These are phyloP conservation scores for Falco concolor DNA, from an alignment of 2,797 vertebrate genomes.

Conservation along the genomic window DNA sequence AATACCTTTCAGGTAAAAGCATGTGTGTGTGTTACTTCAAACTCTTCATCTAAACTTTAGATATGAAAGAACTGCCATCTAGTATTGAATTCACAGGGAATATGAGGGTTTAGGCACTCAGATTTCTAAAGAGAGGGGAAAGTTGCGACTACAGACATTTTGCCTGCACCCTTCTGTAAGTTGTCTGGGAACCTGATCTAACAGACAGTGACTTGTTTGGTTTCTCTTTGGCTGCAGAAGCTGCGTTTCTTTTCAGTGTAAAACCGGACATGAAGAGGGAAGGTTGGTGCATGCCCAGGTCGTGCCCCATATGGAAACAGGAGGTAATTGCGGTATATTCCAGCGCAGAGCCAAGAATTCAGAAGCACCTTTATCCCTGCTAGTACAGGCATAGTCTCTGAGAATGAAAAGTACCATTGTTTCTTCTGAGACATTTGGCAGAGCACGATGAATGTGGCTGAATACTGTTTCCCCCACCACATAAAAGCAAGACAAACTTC, in stretches of 20 bases:
- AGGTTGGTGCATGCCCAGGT: constrained; percentile 16
- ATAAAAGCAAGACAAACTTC: constrained; percentile 49
- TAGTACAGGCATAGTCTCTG: not conserved
- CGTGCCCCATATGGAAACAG: not conserved
- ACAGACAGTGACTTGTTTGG: not conserved
- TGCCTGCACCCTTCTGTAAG: not conserved
- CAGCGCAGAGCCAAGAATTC: not conserved
- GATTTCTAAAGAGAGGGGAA: not conserved
- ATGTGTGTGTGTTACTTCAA: not conserved
- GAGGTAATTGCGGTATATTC: constrained; percentile 1
- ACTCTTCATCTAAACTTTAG: not conserved
- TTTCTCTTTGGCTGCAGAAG: not conserved
- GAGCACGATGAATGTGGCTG: not conserved
- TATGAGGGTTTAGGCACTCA: not conserved
- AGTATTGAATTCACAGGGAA: not conserved
- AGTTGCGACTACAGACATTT: not conserved
- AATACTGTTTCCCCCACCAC: not conserved
- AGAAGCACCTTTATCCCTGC: not conserved
- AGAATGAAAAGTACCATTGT: constrained; percentile 42
- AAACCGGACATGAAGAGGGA: not conserved
- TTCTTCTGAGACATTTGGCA: constrained; percentile 30
- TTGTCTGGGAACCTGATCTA: not conserved
- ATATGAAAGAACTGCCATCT: not conserved
- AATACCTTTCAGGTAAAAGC: constrained; percentile 19
- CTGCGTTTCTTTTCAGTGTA: not conserved